A percentile compares a stretch with the other conserved stretches of the same genome.
Evolutionary conservation across 2,888 invertebrate genomes (phyloP).

Genomic region (Odontomyia ornata): DNA sequence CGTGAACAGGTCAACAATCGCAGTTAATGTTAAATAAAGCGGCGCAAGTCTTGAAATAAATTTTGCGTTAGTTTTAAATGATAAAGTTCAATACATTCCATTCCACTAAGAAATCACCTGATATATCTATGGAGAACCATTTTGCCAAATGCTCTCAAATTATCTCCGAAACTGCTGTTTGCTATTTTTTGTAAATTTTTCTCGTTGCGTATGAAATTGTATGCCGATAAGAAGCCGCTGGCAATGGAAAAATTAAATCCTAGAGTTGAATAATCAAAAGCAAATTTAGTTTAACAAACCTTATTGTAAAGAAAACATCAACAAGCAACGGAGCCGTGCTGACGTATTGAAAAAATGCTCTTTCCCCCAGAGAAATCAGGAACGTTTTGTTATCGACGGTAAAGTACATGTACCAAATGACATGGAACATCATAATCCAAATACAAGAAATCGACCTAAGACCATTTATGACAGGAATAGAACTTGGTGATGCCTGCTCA

Average conservation of each 20-base stretch:
- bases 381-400: conserved; percentile 62
- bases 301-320: conserved; percentile 63
- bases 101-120: conserved; percentile 53
- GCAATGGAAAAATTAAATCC: no score
- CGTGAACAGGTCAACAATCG: conserved; percentile 60
- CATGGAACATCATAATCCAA: conserved; percentile 63
- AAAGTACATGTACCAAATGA: conserved; percentile 64
- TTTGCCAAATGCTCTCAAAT: conserved; percentile 54
- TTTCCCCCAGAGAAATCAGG: conserved; percentile 60
- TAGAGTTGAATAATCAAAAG: not conserved
- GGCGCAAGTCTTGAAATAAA: conserved; percentile 58
- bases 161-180: conserved; percentile 54
- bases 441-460: conserved; percentile 62
- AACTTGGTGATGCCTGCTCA: conserved; percentile 53
- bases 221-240: conserved; percentile 62
- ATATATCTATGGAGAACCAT: conserved; percentile 57
- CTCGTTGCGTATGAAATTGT: conserved; percentile 60
- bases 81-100: not conserved
- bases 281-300: conserved; percentile 51
- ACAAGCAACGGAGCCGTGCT: conserved; percentile 63
- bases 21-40: conserved; percentile 59
- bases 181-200: conserved; percentile 57
- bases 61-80: not conserved
- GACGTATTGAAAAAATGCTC: conserved; percentile 61
- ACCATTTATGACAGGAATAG: conserved; percentile 63